Base-by-base conservation (phyloP, 92 coral and sea anemone genomes). In the Actinernus sp. region DNA sequence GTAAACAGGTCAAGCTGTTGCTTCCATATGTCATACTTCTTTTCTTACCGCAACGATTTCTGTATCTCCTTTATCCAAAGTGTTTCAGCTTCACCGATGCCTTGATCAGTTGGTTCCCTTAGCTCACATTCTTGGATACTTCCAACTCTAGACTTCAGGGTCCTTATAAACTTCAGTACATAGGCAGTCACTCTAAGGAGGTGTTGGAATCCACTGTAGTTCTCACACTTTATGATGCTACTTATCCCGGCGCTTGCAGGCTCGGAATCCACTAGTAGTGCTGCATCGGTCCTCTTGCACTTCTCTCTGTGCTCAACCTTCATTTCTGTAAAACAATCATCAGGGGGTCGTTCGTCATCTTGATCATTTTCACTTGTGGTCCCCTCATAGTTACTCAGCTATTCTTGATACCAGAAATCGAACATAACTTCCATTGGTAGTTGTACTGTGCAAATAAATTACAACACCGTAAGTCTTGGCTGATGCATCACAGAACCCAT, bases 381-480 rank as follows among this genome's bases (percentile, higher is more conserved):
- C 29, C 53, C 73, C 27, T 21, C 74, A 31, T 75, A 17, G 3
- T 33, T 39, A 12, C 11, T 49, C 46, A 88, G 55, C 64, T 77
- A 83, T 26, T 49, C 68, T 83, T 18, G 46, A 58, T 38, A 24
- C 61, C 3, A 83, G 61, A 40, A 83, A 51, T 27, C 18, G 45
- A 2, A 29, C 37, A 18, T 43, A 32, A 2, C 17, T 32, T 5
- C 30, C 25, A 6, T 58, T 55, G 12, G 71, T 44, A 16, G 64
- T 61, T 31, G 34, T 54, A 13, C 52, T 49, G 5, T 72, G 81
- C 5, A 81, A 62, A 58, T 87, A 87, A 2, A 75, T 67, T 0
- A 57, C 93, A 1, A 74, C 85, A 16, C 71, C 86, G 31, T 87
- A 87, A 4, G 88, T 88, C 47, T 49, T 63, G 13, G 41, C 56